phyloP scores from a whole-genome alignment of 2,113 vertebrate species.

The Larimichthys crocea region DNA sequence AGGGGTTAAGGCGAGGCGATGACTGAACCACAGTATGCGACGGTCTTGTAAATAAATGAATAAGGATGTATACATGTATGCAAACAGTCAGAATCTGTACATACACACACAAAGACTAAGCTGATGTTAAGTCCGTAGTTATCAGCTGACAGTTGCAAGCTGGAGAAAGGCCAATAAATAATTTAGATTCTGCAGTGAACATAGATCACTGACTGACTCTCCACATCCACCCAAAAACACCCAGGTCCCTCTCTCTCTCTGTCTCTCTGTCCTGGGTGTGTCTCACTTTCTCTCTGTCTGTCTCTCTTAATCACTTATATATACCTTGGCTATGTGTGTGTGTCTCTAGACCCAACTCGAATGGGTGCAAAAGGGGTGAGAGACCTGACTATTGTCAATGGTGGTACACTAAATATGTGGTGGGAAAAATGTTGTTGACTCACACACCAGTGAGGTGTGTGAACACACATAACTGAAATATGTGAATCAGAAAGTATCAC shows the following conservation, averaged over 20 bases:
- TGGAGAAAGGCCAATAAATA: slow-evolving; percentile 76
- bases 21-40: neutral
- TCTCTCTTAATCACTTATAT: slow-evolving; percentile 22
- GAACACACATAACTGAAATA: neutral
- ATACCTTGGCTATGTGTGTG: neutral
- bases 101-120: slow-evolving; percentile 16
- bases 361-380: neutral
- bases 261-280: neutral
- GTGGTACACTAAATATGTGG: neutral
- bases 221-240: slow-evolving; percentile 60
- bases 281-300: slow-evolving; percentile 9
- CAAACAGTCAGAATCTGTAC: neutral
- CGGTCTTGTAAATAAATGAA: slow-evolving; percentile 7
- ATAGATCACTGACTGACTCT: slow-evolving; percentile 71
- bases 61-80: neutral
- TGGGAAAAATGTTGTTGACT: neutral
- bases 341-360: neutral
- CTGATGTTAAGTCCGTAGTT: slow-evolving; percentile 53
- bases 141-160: slow-evolving; percentile 70
- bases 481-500: neutral
- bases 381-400: neutral
- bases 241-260: slow-evolving; percentile 26
- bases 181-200: slow-evolving; percentile 84
- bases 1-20: no score
- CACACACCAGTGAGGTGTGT: no score